These are phyloP conservation scores for Corythucha ciliata DNA, from an alignment of 2,888 invertebrate genomes.

Conservation along the genomic window DNA sequence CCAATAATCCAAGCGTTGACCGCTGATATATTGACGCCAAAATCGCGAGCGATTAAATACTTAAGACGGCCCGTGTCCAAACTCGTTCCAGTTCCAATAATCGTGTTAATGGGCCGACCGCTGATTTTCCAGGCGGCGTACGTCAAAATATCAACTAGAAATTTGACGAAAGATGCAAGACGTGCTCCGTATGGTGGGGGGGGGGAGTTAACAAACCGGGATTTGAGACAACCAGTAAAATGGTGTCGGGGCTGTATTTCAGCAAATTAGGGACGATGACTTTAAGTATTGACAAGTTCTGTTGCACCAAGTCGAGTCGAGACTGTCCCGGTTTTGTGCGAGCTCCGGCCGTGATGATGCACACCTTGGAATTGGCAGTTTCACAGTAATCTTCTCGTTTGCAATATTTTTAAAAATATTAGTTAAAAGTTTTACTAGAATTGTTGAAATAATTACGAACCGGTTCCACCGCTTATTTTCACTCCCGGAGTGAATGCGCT, in stretches of 20 bases:
- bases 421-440: no score
- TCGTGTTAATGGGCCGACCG: constrained; percentile 74
- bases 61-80: constrained; percentile 86
- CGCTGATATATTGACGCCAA: constrained; percentile 71
- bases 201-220: no score
- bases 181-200: no score
- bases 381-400: constrained; percentile 69
- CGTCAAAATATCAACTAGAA: constrained; percentile 71
- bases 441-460: constrained; percentile 39
- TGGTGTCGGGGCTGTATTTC: constrained; percentile 75
- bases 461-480: constrained; percentile 62
- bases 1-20: constrained; percentile 91
- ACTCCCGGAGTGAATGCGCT: constrained; percentile 72
- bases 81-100: constrained; percentile 89
- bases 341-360: constrained; percentile 85
- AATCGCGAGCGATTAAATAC: constrained; percentile 71
- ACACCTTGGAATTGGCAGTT: constrained; percentile 70
- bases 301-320: constrained; percentile 76
- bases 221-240: constrained; percentile 79
- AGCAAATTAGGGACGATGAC: constrained; percentile 72
- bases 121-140: constrained; percentile 93
- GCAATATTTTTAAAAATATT: no score
- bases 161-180: no score
- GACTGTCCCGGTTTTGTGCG: constrained; percentile 83
- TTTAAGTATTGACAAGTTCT: constrained; percentile 83